These are phyloP conservation scores for Scaptomyza montana DNA, from an alignment of 1,140 invertebrate species.

Conservation along the genomic window DNA sequence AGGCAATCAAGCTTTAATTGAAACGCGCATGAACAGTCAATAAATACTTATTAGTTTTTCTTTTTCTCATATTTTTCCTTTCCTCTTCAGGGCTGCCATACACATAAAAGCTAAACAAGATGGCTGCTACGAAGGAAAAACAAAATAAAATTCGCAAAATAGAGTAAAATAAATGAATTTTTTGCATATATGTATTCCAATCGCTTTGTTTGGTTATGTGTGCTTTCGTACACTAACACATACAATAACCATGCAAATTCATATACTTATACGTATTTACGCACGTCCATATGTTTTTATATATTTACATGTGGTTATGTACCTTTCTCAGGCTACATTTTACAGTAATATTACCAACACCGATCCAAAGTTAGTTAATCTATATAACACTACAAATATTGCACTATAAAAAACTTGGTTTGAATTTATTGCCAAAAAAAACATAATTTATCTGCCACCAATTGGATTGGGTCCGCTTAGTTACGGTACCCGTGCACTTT, in stretches of 20 bases:
- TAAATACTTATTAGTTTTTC: slow-evolving; percentile 39
- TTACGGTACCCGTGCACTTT: slow-evolving; percentile 57
- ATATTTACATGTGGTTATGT: slow-evolving; percentile 21
- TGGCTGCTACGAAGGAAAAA: slow-evolving; percentile 58
- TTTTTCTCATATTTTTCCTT: slow-evolving; percentile 30
- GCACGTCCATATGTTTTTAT: slow-evolving; percentile 13
- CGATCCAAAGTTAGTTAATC: slow-evolving; percentile 50
- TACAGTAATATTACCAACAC: slow-evolving; percentile 58
- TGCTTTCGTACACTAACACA: slow-evolving; percentile 39
- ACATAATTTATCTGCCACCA: slow-evolving; percentile 64
- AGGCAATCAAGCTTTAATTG: slow-evolving; percentile 29
- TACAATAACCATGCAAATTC: neutral
- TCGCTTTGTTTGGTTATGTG: slow-evolving; percentile 46
- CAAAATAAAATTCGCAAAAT: slow-evolving; percentile 62
- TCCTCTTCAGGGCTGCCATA: slow-evolving; percentile 38
- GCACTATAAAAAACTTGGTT: slow-evolving; percentile 61
- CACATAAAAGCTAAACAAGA: slow-evolving; percentile 29
- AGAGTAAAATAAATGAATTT: slow-evolving; percentile 55
- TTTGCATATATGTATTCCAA: slow-evolving; percentile 25
- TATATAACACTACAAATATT: slow-evolving; percentile 60
- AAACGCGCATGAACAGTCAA: slow-evolving; percentile 21
- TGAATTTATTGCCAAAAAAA: slow-evolving; percentile 56
- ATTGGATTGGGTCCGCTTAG: slow-evolving; percentile 56
- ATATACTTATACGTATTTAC: no score
- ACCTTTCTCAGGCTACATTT: slow-evolving; percentile 9